Percentiles rank a stretch among this genome's conserved stretches.
Conservation (phyloP, 2,113 vertebrate genomes). For the Anguilla rostrata region DNA sequence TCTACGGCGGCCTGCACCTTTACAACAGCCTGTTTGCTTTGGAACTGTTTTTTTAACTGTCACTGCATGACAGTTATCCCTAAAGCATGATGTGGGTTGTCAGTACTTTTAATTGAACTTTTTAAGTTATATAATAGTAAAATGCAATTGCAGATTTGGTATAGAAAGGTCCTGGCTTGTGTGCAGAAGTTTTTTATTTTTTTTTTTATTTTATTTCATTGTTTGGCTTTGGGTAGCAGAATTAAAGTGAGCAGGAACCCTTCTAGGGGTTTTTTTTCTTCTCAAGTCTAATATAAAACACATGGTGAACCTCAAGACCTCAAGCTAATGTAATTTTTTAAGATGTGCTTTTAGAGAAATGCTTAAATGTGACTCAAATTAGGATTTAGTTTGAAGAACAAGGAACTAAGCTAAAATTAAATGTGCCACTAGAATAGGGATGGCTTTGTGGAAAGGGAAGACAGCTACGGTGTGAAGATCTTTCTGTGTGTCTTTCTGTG, state of each 20-base stretch:
- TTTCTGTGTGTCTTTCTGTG: neutral
- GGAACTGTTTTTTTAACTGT: slow-evolving; percentile 47
- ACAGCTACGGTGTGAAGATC: neutral
- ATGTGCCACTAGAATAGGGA: slow-evolving; percentile 1
- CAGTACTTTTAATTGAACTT: neutral
- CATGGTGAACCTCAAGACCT: slow-evolving; percentile 12
- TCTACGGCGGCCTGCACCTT: slow-evolving; percentile 18
- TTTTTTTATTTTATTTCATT: neutral
- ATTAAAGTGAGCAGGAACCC: neutral
- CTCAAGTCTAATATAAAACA: slow-evolving; percentile 43
- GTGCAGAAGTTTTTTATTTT: neutral
- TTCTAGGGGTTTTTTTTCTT: neutral
- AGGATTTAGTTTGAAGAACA: slow-evolving; percentile 33
- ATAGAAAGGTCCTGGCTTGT: neutral
- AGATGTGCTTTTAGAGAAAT: slow-evolving; percentile 27
- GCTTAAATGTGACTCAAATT: slow-evolving; percentile 42
- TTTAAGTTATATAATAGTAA: neutral
- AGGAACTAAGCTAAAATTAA: neutral
- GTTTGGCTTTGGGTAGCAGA: neutral
- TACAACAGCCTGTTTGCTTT: slow-evolving; percentile 37
- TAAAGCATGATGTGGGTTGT: slow-evolving; percentile 31
- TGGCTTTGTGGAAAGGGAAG: neutral
- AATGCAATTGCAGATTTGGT: neutral
- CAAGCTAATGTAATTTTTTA: slow-evolving; percentile 48
- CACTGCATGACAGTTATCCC: slow-evolving; percentile 34